phyloP scores from a whole-genome alignment of 2,113 vertebrate genomes.

The Donacobius atricapilla region DNA sequence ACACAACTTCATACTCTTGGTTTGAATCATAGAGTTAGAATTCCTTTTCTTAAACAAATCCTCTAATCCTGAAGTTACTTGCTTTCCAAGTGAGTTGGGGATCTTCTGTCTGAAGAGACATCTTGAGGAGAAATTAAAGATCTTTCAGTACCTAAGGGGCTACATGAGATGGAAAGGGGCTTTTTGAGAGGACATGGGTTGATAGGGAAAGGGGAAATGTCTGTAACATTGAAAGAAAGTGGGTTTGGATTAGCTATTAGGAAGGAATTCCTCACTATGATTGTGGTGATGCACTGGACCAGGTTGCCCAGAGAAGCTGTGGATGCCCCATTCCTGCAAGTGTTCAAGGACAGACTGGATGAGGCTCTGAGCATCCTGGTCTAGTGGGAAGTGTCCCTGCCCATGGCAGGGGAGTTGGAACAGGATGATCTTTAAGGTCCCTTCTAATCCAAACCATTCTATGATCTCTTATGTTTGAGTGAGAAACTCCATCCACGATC shows the following conservation, averaged over 20 bases:
- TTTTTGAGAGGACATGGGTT: not conserved
- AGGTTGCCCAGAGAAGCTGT: not conserved
- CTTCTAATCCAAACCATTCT: not conserved
- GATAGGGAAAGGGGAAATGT: not conserved
- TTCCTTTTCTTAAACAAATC: not conserved
- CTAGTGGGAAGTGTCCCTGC: not conserved
- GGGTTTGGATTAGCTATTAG: not conserved
- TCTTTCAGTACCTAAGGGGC: not conserved
- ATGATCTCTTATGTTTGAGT: not conserved
- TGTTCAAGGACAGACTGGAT: accelerated
- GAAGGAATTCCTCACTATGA: accelerated
- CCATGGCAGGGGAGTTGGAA: not conserved
- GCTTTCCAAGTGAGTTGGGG: not conserved
- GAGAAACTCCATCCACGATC: not conserved
- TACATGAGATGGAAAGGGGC: not conserved
- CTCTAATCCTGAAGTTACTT: not conserved
- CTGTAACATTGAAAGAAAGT: not conserved
- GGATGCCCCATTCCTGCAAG: not conserved
- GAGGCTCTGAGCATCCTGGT: not conserved
- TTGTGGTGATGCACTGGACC: not conserved
- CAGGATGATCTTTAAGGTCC: not conserved
- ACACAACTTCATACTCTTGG: not conserved
- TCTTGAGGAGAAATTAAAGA: not conserved
- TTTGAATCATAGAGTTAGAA: not conserved
- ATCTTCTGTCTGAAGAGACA: not conserved